phyloP scores from a whole-genome alignment of 2,113 vertebrate species.

The Morphnarchus princeps region DNA sequence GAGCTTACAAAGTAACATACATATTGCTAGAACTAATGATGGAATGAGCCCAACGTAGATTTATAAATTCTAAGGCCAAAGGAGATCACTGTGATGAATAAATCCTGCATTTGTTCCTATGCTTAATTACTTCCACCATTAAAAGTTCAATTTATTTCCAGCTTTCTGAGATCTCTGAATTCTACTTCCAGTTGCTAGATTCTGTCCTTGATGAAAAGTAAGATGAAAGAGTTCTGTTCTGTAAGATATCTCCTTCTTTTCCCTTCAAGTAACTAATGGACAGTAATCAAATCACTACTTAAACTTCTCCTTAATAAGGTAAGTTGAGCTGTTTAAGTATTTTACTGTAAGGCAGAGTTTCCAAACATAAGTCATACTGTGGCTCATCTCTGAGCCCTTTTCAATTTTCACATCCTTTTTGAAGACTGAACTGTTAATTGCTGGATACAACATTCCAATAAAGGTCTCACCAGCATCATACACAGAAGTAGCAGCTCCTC shows the following conservation, averaged over 20 bases:
- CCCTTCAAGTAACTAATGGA: background rate
- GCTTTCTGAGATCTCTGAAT: background rate
- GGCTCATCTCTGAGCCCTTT: background rate
- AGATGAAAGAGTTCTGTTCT: background rate
- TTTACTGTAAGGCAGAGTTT: background rate
- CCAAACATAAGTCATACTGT: background rate
- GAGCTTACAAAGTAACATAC: background rate
- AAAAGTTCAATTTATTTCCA: constrained; percentile 12
- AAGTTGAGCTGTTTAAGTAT: background rate
- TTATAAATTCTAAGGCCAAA: background rate
- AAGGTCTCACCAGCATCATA: background rate
- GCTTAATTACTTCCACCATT: constrained; percentile 19
- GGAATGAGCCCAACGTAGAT: background rate
- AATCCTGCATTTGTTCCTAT: background rate
- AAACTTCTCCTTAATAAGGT: background rate
- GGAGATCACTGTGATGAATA: background rate
- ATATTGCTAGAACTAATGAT: constrained; percentile 17
- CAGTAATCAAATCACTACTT: background rate
- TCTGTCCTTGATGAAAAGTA: background rate
- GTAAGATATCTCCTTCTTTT: background rate
- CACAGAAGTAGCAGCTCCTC: background rate
- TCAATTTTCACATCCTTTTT: background rate
- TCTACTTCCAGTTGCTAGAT: background rate
- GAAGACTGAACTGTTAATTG: background rate
- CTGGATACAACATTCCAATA: background rate